Evolutionary conservation across 2,113 vertebrate species (phyloP).

Genomic region (Salvelinus sp.): DNA sequence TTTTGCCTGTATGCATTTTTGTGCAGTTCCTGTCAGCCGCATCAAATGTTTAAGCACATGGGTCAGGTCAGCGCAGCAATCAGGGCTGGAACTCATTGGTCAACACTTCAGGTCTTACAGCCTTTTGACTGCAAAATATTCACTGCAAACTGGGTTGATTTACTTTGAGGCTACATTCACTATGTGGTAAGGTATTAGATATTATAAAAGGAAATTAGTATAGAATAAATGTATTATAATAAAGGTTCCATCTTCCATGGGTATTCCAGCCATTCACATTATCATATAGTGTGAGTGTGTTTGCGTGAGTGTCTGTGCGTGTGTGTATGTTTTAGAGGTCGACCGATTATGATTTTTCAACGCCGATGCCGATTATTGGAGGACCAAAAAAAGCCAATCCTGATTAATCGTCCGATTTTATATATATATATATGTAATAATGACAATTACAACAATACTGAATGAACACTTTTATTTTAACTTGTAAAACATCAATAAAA

Average conservation of each 20-base stretch:
- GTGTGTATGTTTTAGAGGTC: slow-evolving; percentile 22
- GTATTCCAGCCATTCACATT: no score
- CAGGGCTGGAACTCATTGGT: background rate
- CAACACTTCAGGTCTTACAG: background rate
- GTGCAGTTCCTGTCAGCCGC: slow-evolving; percentile 48
- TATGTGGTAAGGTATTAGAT: background rate
- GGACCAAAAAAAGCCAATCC: no score
- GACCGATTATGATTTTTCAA: no score
- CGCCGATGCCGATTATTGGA: no score
- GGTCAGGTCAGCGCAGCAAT: slow-evolving; percentile 29
- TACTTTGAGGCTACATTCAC: slow-evolving; percentile 23
- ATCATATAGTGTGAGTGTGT: no score
- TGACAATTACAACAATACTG: no score
- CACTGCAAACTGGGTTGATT: slow-evolving; percentile 40
- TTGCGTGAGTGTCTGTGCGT: background rate
- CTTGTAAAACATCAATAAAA: no score
- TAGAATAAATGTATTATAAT: no score
- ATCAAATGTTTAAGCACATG: slow-evolving; percentile 60
- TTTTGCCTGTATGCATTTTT: slow-evolving; percentile 6
- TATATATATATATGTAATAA: no score
- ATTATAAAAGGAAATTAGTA: background rate
- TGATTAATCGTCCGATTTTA: no score
- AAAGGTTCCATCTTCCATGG: no score
- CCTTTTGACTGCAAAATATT: background rate
- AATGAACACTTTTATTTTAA: no score